A percentile compares a stretch with the other conserved stretches of the same genome.
phyloP scores from a whole-genome alignment of 2,797 vertebrate genomes.

The Gambusia yucatana region DNA sequence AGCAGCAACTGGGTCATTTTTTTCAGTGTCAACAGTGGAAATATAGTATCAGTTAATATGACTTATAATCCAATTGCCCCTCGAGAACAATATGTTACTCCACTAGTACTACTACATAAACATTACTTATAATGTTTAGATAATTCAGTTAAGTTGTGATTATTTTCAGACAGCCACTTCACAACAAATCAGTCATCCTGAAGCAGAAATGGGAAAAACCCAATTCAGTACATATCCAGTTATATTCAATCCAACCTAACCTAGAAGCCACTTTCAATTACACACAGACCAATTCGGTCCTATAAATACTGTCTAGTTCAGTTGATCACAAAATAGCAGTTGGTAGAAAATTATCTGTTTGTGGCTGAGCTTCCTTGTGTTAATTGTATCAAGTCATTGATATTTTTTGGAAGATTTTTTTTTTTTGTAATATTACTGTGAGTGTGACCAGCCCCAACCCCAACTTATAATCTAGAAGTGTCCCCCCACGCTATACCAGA shows the following conservation, averaged over 20 bases:
- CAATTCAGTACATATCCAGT: too few relatives aligned
- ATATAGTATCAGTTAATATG: neutral
- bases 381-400: neutral
- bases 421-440: neutral
- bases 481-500: neutral
- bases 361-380: neutral
- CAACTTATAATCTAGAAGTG: neutral
- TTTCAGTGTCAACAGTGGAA: too few relatives aligned
- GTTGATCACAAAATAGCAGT: neutral
- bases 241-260: too few relatives aligned
- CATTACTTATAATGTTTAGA: neutral
- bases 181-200: too few relatives aligned
- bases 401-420: too few relatives aligned
- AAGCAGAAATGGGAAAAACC: too few relatives aligned
- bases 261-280: neutral
- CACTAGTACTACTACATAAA: neutral
- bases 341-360: neutral
- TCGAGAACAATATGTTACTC: neutral
- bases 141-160: neutral
- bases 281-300: neutral
- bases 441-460: neutral
- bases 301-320: neutral
- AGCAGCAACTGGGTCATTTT: too few relatives aligned
- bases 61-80: neutral
- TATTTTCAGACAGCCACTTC: neutral